phyloP scores from a whole-genome alignment of 2,113 vertebrate genomes.

The Pristiophorus japonicus region DNA sequence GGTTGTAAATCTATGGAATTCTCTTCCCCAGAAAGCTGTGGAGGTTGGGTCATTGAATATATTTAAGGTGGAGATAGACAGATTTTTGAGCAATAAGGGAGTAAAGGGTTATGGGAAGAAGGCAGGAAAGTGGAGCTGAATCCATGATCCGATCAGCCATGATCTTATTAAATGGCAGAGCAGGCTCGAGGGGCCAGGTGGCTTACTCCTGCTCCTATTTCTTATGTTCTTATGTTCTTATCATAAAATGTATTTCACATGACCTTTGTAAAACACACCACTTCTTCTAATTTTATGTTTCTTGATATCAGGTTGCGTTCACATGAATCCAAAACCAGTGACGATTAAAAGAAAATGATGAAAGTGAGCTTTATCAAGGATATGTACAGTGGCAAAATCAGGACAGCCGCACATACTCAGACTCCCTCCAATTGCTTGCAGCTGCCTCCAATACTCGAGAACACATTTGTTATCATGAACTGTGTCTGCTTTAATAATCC shows the following conservation, averaged over 20 bases:
- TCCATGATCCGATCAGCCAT: no score
- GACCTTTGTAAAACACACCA: background rate
- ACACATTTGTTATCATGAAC: conserved; percentile 23
- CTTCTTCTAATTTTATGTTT: background rate
- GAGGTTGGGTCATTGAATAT: no score
- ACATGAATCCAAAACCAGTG: background rate
- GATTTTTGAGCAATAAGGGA: no score
- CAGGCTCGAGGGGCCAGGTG: no score
- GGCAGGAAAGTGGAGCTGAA: no score
- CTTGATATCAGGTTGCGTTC: background rate
- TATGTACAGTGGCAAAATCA: conserved; percentile 13
- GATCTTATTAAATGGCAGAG: no score
- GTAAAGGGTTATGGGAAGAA: no score
- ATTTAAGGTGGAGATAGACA: no score
- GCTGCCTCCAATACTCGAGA: background rate
- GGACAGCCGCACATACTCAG: conserved; percentile 18
- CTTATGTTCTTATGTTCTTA: no score
- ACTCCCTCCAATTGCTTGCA: background rate
- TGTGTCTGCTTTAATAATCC: conserved; percentile 2
- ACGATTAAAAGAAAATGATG: background rate
- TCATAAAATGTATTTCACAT: background rate
- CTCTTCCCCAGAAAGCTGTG: no score
- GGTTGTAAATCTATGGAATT: no score
- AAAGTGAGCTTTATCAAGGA: background rate
- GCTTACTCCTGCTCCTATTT: no score